Percentiles rank a stretch among this genome's conserved stretches.
Conservation (phyloP, 2,797 vertebrate genomes). For the Salarias fasciatus region DNA sequence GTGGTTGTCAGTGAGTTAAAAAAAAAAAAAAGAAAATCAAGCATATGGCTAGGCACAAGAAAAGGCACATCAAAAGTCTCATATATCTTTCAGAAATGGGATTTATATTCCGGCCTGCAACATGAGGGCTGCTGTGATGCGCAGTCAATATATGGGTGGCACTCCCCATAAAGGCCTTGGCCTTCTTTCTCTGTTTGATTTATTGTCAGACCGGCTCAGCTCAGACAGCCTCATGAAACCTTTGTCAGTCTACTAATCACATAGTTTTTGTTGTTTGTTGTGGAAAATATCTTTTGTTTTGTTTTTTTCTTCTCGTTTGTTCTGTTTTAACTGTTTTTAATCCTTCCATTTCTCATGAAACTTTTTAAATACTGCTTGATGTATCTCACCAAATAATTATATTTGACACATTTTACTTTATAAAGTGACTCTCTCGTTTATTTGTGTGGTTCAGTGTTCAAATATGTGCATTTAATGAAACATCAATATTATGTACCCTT, state of each 20-base stretch:
- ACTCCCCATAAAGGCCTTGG: constrained; percentile 82
- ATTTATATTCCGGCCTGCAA: constrained; percentile 71
- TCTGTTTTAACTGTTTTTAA: too few relatives aligned
- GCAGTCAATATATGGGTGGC: constrained; percentile 83
- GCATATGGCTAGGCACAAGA: constrained; percentile 13
- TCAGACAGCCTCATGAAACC: constrained; percentile 85
- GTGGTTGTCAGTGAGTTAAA: constrained; percentile 9
- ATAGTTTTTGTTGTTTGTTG: constrained; percentile 81
- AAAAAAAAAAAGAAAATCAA: constrained; percentile 2
- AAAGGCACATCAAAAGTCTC: constrained; percentile 55
- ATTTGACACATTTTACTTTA: too few relatives aligned
- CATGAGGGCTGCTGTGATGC: constrained; percentile 71
- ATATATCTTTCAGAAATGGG: constrained; percentile 69
- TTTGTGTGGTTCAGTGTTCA: too few relatives aligned
- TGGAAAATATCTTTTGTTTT: background rate
- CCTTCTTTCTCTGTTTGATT: constrained; percentile 85
- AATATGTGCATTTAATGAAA: too few relatives aligned
- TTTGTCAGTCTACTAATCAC: constrained; percentile 85
- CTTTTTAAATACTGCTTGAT: background rate
- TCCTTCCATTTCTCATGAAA: too few relatives aligned
- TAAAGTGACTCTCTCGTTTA: too few relatives aligned
- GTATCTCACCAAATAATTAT: background rate
- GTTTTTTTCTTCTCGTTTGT: too few relatives aligned
- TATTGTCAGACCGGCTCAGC: constrained; percentile 81
- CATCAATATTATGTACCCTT: too few relatives aligned